Evolutionary conservation across 2,797 vertebrate species (phyloP).

Genomic region (Tamandua tetradactyla): DNA sequence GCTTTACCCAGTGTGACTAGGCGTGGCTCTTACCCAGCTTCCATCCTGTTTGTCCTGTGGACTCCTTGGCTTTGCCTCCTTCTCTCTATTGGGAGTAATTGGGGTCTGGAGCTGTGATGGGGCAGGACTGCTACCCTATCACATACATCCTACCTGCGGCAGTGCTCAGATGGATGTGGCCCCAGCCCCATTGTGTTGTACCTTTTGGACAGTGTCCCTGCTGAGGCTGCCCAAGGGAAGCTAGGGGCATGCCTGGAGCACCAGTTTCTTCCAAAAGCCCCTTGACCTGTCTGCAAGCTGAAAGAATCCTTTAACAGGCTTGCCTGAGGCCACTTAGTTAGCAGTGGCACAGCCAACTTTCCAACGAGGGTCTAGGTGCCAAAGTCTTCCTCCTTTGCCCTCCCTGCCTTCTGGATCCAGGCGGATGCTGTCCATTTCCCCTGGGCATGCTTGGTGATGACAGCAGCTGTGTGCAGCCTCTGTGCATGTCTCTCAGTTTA

Average conservation of each 20-base stretch:
- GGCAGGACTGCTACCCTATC: not conserved
- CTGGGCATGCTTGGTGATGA: too few species aligned
- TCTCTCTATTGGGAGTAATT: not conserved
- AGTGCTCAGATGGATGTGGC: not conserved
- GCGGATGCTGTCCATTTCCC: conserved; percentile 78
- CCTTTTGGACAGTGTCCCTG: not conserved
- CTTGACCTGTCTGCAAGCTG: not conserved
- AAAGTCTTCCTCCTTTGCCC: not conserved
- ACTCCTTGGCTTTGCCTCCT: not conserved
- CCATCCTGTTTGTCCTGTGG: not conserved
- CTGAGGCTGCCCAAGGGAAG: not conserved
- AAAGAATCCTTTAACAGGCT: not conserved
- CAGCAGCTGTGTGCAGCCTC: too few species aligned
- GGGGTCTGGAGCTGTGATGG: not conserved
- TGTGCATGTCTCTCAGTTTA: too few species aligned
- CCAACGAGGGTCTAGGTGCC: too few species aligned
- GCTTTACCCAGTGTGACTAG: not conserved
- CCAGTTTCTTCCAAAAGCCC: not conserved
- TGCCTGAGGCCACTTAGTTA: not conserved
- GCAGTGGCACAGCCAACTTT: not conserved
- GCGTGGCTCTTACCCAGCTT: not conserved
- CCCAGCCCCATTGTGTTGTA: not conserved
- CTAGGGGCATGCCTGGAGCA: not conserved
- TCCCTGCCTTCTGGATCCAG: not conserved
- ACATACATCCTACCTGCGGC: not conserved